Percentiles rank a stretch among this genome's conserved stretches.
These are phyloP conservation scores for Furnarius figulus DNA, from an alignment of 2,113 vertebrate species.

Conservation along the genomic window DNA sequence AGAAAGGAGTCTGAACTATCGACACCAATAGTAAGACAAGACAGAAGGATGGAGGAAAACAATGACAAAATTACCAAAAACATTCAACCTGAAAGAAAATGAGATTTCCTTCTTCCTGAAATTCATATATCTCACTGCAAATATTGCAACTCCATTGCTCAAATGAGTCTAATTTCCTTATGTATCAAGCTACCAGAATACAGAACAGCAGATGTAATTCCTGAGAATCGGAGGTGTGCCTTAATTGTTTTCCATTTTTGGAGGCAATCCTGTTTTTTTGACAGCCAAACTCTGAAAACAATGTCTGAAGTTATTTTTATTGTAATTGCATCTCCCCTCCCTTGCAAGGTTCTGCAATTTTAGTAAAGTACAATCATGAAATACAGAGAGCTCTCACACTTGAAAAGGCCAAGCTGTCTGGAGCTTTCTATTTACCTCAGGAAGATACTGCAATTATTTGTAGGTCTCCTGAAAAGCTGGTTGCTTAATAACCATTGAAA, in stretches of 20 bases:
- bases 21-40: not conserved
- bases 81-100: not conserved
- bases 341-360: not conserved
- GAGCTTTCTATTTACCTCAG: not conserved
- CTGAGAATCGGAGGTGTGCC: not conserved
- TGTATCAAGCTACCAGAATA: not conserved
- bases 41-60: not conserved
- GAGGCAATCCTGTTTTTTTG: not conserved
- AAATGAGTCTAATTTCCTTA: not conserved
- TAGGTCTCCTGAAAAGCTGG: not conserved
- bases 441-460: fast-evolving
- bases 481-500: not conserved
- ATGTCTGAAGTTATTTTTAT: not conserved
- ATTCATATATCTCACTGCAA: not conserved
- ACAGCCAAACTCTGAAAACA: not conserved
- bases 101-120: not conserved
- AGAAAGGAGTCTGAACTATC: not conserved
- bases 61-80: not conserved
- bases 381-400: not conserved
- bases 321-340: not conserved
- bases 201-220: not conserved
- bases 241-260: not conserved
- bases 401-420: not conserved
- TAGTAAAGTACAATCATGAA: not conserved
- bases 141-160: not conserved